Conservation (phyloP, 2,797 vertebrate species). For the Poeciliopsis presidionis region DNA sequence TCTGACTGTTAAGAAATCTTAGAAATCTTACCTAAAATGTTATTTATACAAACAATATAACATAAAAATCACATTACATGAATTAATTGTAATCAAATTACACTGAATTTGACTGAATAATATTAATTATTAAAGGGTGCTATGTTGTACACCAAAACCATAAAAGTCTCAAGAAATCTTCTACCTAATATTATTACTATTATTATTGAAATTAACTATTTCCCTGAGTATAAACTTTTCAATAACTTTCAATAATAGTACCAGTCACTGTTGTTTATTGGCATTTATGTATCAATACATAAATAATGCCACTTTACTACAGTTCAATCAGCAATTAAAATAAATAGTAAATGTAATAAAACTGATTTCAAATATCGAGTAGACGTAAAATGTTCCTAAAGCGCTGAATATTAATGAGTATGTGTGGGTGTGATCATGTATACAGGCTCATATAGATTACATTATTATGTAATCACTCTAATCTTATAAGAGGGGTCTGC, state of each 20-base stretch:
- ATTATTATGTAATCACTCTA: not conserved
- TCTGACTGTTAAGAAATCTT: not conserved
- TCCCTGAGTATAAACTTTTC: not conserved
- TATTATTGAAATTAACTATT: not conserved
- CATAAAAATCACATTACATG: not conserved
- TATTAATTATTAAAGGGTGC: not conserved
- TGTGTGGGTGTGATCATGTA: not conserved
- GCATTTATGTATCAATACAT: not conserved
- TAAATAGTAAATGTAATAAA: not conserved
- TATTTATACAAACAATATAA: not conserved
- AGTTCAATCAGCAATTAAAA: not conserved
- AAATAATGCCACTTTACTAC: not conserved
- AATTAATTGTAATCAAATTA: not conserved
- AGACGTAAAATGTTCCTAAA: not conserved
- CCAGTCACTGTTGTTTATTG: not conserved
- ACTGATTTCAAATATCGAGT: not conserved
- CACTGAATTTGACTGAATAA: not conserved
- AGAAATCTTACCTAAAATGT: not conserved
- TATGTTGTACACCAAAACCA: not conserved
- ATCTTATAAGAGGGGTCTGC: not conserved
- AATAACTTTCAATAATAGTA: not conserved
- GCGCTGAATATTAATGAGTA: not conserved
- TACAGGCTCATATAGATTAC: not conserved
- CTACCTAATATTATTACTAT: not conserved
- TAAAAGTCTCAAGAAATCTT: not conserved